These are phyloP conservation scores for Sorex maritimensis DNA, from an alignment of 2,797 vertebrate species.

Conservation along the genomic window DNA sequence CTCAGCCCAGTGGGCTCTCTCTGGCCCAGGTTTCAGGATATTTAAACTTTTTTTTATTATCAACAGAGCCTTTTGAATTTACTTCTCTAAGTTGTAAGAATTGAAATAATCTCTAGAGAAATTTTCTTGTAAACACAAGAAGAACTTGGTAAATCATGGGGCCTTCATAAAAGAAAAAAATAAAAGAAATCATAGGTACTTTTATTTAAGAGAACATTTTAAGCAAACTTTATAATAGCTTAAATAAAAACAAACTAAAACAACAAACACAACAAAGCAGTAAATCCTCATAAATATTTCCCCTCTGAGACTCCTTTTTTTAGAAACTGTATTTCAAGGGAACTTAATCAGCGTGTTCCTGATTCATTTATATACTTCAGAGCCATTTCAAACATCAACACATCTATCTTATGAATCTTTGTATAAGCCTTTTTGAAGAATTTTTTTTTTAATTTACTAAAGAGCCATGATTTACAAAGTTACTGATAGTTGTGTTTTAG, in stretches of 20 bases:
- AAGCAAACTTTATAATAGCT: neutral
- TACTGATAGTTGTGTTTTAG: too few species aligned
- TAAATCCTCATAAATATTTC: slow-evolving; percentile 50
- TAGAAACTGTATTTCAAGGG: slow-evolving; percentile 57
- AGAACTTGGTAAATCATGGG: too few species aligned
- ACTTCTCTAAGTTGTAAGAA: slow-evolving; percentile 18
- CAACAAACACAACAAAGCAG: slow-evolving; percentile 53
- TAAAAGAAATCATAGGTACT: slow-evolving; percentile 30
- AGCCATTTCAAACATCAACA: slow-evolving; percentile 63
- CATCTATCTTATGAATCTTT: slow-evolving; percentile 65
- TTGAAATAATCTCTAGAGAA: slow-evolving; percentile 50
- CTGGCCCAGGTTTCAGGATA: neutral
- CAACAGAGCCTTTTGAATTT: slow-evolving; percentile 43
- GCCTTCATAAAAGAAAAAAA: neutral
- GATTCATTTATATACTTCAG: slow-evolving; percentile 64
- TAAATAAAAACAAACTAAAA: slow-evolving; percentile 37
- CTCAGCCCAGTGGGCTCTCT: too few species aligned
- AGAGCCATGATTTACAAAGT: too few species aligned
- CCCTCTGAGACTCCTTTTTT: slow-evolving; percentile 15
- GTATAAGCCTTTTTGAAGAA: slow-evolving; percentile 66
- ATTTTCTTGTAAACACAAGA: slow-evolving; percentile 8
- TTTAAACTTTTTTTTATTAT: slow-evolving; percentile 4
- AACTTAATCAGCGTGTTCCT: slow-evolving; percentile 60
- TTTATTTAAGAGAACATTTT: slow-evolving; percentile 53
- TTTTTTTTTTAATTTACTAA: slow-evolving; percentile 49